Conservation (phyloP, 2,888 invertebrate species). For the Nymphalis c-album region DNA sequence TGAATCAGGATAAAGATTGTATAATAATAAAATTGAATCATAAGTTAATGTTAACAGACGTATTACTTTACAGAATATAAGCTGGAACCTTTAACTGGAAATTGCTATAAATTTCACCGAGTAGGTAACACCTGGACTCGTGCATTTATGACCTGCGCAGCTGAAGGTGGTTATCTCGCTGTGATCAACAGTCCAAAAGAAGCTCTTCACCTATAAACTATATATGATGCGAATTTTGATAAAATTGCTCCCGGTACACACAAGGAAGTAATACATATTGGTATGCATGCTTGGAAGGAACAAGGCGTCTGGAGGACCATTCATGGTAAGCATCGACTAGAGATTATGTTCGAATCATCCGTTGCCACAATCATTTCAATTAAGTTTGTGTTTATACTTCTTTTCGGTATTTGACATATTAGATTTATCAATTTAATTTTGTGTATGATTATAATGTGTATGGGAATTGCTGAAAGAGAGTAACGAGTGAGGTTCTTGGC, state of each 20-base stretch:
- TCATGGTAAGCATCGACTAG: constrained; percentile 31
- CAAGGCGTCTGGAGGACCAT: constrained; percentile 41
- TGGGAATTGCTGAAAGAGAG: no score
- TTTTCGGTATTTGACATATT: no score
- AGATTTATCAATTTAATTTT: no score
- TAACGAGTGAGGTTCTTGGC: no score
- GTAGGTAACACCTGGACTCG: constrained; percentile 36
- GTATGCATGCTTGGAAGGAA: constrained; percentile 41
- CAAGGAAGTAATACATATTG: constrained; percentile 2
- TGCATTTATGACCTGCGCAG: constrained; percentile 40
- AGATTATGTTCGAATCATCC: background rate
- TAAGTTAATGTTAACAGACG: no score
- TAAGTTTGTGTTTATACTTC: no score
- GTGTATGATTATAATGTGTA: no score
- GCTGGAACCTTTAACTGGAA: constrained; percentile 32
- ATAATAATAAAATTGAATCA: no score
- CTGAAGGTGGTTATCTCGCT: constrained; percentile 41
- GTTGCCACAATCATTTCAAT: no score
- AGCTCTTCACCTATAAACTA: constrained; percentile 39
- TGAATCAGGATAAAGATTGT: no score
- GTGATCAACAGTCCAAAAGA: constrained; percentile 42
- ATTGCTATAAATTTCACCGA: constrained; percentile 42
- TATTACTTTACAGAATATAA: constrained; percentile 28
- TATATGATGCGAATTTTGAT: background rate
- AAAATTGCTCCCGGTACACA: background rate